These are phyloP conservation scores for Aix galericulata DNA, from an alignment of 2,113 vertebrate genomes.

Conservation along the genomic window DNA sequence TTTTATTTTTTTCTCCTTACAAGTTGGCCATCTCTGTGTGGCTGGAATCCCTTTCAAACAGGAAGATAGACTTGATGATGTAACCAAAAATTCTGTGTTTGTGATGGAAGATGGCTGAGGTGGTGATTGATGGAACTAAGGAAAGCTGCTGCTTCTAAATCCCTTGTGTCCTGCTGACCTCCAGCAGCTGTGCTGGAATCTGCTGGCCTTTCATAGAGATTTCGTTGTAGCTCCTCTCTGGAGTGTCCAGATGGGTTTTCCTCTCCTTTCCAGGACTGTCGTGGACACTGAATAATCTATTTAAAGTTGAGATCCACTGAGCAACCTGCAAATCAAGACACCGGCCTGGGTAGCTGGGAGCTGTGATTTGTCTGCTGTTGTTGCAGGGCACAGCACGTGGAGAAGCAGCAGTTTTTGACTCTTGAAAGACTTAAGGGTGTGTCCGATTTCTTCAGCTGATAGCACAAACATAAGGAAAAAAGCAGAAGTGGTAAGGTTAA, in stretches of 20 bases:
- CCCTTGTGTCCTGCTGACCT: not conserved
- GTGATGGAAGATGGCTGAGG: not conserved
- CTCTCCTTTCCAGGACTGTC: not conserved
- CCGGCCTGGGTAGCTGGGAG: not conserved
- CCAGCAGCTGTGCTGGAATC: not conserved
- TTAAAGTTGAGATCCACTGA: not conserved
- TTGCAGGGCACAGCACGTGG: not conserved
- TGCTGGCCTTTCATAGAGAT: not conserved
- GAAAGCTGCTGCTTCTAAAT: not conserved
- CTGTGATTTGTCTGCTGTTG: not conserved
- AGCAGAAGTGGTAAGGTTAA: not conserved
- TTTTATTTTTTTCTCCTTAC: not conserved
- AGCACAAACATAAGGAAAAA: not conserved
- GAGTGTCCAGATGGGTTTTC: not conserved
- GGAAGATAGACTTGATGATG: not conserved
- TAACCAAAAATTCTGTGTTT: not conserved
- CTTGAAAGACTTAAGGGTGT: not conserved
- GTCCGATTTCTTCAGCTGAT: not conserved
- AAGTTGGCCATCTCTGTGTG: not conserved
- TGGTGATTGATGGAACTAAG: not conserved
- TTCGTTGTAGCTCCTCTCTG: not conserved
- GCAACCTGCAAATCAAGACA: not conserved
- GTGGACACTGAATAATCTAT: not conserved
- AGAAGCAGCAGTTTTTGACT: not conserved
- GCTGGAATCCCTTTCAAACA: not conserved